Conservation (phyloP, 2,888 invertebrate genomes). For the Desoria tigrina region DNA sequence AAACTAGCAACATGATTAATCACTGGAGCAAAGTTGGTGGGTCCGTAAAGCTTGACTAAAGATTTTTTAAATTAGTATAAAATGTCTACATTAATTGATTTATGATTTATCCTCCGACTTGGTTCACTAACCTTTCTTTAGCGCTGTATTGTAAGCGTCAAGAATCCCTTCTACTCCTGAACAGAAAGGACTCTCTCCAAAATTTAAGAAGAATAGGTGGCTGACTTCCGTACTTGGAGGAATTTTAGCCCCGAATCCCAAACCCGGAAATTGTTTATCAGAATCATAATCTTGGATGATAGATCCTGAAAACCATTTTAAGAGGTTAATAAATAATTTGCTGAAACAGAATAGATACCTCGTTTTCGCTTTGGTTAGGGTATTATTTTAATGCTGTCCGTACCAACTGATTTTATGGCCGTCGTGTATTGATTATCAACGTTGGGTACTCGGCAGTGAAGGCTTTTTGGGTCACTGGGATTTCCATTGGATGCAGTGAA, state of each 20-base stretch:
- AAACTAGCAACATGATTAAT: conserved; percentile 61
- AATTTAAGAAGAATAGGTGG: conserved; percentile 59
- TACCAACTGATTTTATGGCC: conserved; percentile 59
- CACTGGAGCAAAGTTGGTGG: conserved; percentile 65
- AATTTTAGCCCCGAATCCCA: conserved; percentile 37
- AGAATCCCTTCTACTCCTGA: conserved; percentile 57
- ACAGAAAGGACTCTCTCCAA: conserved; percentile 59
- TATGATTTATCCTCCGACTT: no score
- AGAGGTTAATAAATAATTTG: no score
- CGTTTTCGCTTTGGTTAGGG: no score
- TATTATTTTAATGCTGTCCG: no score
- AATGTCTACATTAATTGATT: background rate
- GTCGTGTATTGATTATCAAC: conserved; percentile 60
- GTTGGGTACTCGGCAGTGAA: conserved; percentile 58
- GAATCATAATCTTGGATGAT: conserved; percentile 58
- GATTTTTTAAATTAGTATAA: background rate
- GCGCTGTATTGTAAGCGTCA: conserved; percentile 58
- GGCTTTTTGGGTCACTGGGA: conserved; percentile 54
- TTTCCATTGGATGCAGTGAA: conserved; percentile 51
- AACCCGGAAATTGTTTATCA: conserved; percentile 46
- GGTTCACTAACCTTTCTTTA: conserved; percentile 55
- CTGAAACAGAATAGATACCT: no score
- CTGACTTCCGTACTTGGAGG: conserved; percentile 41
- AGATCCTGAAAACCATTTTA: conserved; percentile 50
- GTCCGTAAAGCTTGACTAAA: conserved; percentile 55